Evolutionary conservation across 2,797 vertebrate genomes (phyloP).

Genomic region (Furcifer pardalis): DNA sequence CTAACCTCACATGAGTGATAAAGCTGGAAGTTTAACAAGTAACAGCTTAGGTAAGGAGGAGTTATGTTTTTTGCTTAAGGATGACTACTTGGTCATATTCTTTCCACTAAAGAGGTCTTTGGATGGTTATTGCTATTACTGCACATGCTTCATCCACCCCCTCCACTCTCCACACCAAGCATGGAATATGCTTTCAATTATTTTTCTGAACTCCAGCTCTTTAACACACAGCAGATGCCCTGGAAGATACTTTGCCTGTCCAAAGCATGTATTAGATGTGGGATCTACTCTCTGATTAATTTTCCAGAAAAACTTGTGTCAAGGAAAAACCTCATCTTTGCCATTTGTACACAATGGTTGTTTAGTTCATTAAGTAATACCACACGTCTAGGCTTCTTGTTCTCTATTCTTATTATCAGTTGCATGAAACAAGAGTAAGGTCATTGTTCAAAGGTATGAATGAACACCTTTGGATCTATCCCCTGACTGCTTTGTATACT

Average conservation of each 20-base stretch:
- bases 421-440: too few relatives aligned
- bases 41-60: conserved; percentile 25
- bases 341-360: not conserved
- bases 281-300: conserved; percentile 41
- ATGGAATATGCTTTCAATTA: conserved; percentile 59
- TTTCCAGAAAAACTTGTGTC: conserved; percentile 48
- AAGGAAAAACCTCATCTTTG: conserved; percentile 35
- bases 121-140: too few relatives aligned
- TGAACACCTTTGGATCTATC: too few relatives aligned
- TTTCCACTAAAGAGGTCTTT: conserved; percentile 30
- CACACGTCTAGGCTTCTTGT: too few relatives aligned
- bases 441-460: too few relatives aligned
- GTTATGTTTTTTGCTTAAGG: not conserved
- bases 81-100: conserved; percentile 21
- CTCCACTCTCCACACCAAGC: not conserved
- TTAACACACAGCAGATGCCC: conserved; percentile 41
- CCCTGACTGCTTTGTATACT: too few relatives aligned
- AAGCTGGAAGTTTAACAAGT: conserved; percentile 23
- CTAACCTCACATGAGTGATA: not conserved
- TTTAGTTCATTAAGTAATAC: too few relatives aligned
- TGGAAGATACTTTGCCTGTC: conserved; percentile 45
- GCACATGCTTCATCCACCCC: conserved; percentile 21
- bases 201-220: conserved; percentile 24
- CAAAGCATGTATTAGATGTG: conserved; percentile 43
- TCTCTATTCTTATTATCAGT: too few relatives aligned